Conservation (phyloP, 2,888 invertebrate genomes). For the Harpalus rufipes region DNA sequence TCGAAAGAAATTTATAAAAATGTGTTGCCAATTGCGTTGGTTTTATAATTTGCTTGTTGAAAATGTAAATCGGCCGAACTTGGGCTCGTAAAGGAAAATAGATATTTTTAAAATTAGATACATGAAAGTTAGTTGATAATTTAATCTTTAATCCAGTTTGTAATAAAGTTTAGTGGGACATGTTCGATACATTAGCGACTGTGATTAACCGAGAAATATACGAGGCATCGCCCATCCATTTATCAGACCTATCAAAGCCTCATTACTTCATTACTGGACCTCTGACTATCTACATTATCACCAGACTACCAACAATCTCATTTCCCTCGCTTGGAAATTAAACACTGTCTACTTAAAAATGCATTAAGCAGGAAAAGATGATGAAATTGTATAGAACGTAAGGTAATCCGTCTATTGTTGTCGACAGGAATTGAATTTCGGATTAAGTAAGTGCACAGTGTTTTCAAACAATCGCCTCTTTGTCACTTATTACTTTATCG, state of each 20-base stretch:
- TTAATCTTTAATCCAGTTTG: background rate
- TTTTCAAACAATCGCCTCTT: slow-evolving; percentile 25
- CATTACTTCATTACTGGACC: slow-evolving; percentile 5
- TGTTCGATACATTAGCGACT: background rate
- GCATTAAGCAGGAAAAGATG: background rate
- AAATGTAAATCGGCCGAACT: too few relatives aligned
- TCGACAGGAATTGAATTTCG: slow-evolving; percentile 11
- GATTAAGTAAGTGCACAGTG: slow-evolving; percentile 28
- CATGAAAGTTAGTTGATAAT: background rate
- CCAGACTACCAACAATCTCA: background rate
- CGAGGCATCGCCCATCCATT: background rate
- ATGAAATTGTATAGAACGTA: background rate
- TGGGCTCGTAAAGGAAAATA: too few relatives aligned
- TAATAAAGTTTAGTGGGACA: background rate
- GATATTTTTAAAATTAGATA: too few relatives aligned
- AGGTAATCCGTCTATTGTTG: slow-evolving; percentile 22
- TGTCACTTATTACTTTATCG: slow-evolving; percentile 21
- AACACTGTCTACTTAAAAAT: slow-evolving; percentile 3
- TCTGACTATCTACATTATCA: background rate
- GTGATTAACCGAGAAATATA: background rate
- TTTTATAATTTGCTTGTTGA: too few relatives aligned
- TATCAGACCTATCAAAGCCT: background rate
- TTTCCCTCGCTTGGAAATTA: background rate
- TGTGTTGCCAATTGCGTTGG: too few relatives aligned
- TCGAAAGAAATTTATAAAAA: too few relatives aligned